Evolutionary conservation across 2,797 vertebrate species (phyloP).

Genomic region (Ficedula albicollis): DNA sequence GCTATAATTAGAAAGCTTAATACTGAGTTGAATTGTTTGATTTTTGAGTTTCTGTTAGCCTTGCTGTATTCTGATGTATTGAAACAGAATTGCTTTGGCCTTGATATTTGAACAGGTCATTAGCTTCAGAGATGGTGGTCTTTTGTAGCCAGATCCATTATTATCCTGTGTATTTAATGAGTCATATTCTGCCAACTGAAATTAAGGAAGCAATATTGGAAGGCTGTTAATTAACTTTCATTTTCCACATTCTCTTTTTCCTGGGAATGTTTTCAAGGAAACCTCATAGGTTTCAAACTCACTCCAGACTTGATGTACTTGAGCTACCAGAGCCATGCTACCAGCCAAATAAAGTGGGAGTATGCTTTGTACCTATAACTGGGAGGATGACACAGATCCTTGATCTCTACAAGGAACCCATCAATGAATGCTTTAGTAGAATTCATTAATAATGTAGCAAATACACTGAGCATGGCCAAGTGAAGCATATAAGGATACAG

Average conservation of each 20-base stretch:
- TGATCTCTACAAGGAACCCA: neutral
- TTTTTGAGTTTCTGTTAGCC: neutral
- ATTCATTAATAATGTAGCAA: neutral
- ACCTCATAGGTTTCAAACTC: neutral
- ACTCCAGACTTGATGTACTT: neutral
- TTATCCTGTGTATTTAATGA: neutral
- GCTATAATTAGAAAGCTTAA: neutral
- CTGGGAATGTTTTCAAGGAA: neutral
- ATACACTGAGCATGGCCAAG: neutral
- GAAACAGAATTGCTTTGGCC: neutral
- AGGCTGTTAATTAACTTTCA: neutral
- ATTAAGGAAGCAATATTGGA: neutral
- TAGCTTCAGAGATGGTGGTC: neutral
- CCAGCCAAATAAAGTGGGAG: neutral
- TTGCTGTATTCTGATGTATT: neutral
- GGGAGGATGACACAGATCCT: neutral
- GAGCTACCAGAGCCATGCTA: neutral
- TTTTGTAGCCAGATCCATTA: neutral
- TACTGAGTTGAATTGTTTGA: neutral
- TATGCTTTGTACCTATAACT: neutral
- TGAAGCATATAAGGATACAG: neutral
- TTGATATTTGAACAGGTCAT: neutral
- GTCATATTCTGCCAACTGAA: neutral
- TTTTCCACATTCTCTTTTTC: neutral
- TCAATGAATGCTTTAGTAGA: neutral